Base-by-base conservation (phyloP, 2,888 invertebrate genomes). In the Proisotoma minuta region DNA sequence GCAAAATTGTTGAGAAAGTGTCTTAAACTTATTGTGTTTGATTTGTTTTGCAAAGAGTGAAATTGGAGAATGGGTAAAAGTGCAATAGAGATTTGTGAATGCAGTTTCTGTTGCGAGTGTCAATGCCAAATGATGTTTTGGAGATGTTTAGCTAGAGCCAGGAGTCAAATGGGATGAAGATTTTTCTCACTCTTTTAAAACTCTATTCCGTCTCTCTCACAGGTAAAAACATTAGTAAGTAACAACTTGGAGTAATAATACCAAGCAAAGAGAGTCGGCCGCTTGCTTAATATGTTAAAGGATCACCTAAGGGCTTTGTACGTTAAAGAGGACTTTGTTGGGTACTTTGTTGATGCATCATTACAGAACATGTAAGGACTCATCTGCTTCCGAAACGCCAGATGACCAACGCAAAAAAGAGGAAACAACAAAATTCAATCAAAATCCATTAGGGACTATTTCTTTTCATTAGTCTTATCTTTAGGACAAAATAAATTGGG, bases 101-200 rank as follows among this genome's bases (percentile, higher is more conserved):
- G 8, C 15, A 34, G 34, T 34, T 34, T 34, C n/a, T n/a, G n/a
- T n/a, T n/a, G n/a, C n/a, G 20, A 43, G 15, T 18, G 43, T 43
- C 43, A 43, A 43, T 43, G 43, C 18, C 43, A 43, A 43, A 43
- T 43, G 43, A 43, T 34, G 8, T 15, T 34, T 34, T 34, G 34
- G 8, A 34, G 43, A 43, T 43, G 43, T 4, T 43, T 43, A 20
- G 15, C 8, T 34, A 34, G 34, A n/a, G 43, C 5, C 8, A 18
- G 43, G 43, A 43, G 43, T 54, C 53, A 54, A 52, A 22, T 54
- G 22, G n/a, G 39, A 54, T 54, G 53, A 54, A 34, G 39, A 34
- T 39, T 54, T 54, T 39, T 54, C 53, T n/a, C n/a, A n/a, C n/a
- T n/a, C n/a, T n/a, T n/a, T n/a, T n/a, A n/a, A n/a, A n/a, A 54